Evolutionary conservation across 2,113 vertebrate genomes (phyloP).

Genomic region (Sula dactylatra): DNA sequence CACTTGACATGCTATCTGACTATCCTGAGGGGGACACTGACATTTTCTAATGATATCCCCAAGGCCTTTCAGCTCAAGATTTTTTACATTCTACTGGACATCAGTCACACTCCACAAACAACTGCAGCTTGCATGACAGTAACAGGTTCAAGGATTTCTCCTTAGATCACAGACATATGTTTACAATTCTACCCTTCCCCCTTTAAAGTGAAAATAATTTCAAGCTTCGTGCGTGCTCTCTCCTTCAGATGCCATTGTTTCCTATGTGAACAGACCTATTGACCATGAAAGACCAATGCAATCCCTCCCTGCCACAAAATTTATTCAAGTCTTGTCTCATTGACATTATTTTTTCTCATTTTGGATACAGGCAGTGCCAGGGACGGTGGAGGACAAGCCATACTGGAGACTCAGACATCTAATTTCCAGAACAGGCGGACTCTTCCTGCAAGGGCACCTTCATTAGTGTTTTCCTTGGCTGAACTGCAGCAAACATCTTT

Average conservation of each 20-base stretch:
- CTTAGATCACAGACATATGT: conserved; percentile 54
- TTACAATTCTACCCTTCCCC: conserved; percentile 47
- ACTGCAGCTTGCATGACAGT: conserved; percentile 68
- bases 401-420: neutral
- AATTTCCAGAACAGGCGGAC: neutral
- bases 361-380: neutral
- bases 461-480: neutral
- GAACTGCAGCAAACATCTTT: neutral
- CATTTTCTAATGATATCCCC: conserved; percentile 70
- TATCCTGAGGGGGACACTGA: conserved; percentile 50
- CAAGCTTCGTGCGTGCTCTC: neutral
- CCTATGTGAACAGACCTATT: neutral
- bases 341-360: neutral
- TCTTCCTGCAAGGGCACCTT: neutral
- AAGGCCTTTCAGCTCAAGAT: conserved; percentile 61
- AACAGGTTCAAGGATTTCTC: conserved; percentile 72
- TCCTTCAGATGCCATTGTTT: neutral
- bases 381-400: neutral
- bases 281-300: neutral
- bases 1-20: conserved; percentile 54
- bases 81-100: conserved; percentile 69
- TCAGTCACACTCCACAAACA: conserved; percentile 67
- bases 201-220: conserved; percentile 43
- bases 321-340: neutral
- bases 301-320: neutral